These are phyloP conservation scores for Amblyornis subalaris DNA, from an alignment of 2,113 vertebrate genomes.

Conservation along the genomic window DNA sequence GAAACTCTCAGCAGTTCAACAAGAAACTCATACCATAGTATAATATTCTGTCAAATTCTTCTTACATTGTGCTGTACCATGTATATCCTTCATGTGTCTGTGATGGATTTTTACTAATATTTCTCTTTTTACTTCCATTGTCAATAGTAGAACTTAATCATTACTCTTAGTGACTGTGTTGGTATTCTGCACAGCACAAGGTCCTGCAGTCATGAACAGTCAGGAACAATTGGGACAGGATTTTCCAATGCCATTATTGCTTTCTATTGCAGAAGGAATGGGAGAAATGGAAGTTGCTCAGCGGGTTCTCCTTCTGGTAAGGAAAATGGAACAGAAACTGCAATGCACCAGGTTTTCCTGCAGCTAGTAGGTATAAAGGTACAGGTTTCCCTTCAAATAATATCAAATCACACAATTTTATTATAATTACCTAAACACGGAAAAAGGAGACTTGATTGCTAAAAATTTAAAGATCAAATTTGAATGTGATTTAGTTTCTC, in stretches of 20 bases:
- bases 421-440: neutral
- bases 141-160: neutral
- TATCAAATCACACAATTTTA: neutral
- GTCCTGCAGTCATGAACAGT: neutral
- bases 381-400: neutral
- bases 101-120: neutral
- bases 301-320: neutral
- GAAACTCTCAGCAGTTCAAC: neutral
- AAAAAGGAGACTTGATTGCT: neutral
- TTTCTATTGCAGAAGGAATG: neutral
- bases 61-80: neutral
- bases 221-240: neutral
- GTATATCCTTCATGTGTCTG: neutral
- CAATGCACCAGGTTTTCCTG: neutral
- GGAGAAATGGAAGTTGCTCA: neutral
- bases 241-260: neutral
- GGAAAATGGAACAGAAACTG: neutral
- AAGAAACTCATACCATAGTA: neutral
- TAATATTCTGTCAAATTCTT: neutral
- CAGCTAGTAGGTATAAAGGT: neutral
- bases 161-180: neutral
- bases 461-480: neutral
- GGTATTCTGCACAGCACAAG: neutral
- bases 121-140: rapidly evolving
- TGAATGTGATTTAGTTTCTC: neutral